A percentile compares a stretch with the other conserved stretches of the same genome.
phyloP scores from a whole-genome alignment of 2,113 vertebrate genomes.

The Nicator chloris region DNA sequence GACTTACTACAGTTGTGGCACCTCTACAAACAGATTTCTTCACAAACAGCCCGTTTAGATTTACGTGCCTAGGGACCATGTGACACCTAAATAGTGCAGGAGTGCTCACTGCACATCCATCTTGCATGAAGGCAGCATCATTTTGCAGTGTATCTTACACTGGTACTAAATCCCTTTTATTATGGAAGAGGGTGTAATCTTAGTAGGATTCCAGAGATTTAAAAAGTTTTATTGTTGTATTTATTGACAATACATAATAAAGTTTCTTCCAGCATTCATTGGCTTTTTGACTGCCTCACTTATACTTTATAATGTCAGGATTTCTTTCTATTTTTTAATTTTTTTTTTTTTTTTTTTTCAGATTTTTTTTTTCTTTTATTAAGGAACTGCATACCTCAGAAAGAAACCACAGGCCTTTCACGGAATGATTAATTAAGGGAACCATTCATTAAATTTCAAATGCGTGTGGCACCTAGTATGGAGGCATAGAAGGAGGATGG shows the following conservation, averaged over 20 bases:
- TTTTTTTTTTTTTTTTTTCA: neutral
- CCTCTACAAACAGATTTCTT: neutral
- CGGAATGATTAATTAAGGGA: neutral
- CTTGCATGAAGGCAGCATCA: neutral
- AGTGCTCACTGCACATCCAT: neutral
- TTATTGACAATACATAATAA: neutral
- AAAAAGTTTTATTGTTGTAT: neutral
- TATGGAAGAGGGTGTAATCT: neutral
- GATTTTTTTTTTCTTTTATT: neutral
- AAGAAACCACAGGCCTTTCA: neutral
- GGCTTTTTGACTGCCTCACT: neutral
- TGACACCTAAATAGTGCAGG: neutral
- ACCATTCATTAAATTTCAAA: neutral
- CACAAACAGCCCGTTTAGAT: neutral
- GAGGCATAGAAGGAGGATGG: neutral
- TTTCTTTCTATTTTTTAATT: neutral
- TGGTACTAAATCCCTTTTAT: neutral
- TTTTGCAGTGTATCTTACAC: neutral
- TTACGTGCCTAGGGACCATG: neutral
- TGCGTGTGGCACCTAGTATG: neutral
- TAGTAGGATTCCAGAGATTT: neutral
- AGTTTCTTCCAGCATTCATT: neutral
- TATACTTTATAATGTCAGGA: neutral
- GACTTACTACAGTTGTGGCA: neutral
- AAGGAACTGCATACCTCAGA: neutral